Percentiles rank a stretch among this genome's conserved stretches.
phyloP scores from a whole-genome alignment of 2,797 vertebrate genomes.

The Myotis findleyi region DNA sequence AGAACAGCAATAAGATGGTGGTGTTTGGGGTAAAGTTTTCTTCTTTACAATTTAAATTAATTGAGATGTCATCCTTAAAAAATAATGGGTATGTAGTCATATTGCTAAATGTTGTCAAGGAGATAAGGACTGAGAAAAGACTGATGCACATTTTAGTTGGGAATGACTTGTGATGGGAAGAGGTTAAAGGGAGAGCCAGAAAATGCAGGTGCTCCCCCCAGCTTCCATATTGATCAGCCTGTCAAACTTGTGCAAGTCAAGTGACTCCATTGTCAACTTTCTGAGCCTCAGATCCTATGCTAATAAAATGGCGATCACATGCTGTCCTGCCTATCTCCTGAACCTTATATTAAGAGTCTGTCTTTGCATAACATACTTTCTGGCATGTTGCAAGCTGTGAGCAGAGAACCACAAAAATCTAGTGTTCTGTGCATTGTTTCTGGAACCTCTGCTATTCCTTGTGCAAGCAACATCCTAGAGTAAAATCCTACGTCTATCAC shows the following conservation, averaged over 20 bases:
- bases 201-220: not conserved
- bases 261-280: not conserved
- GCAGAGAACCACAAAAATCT: not conserved
- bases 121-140: not conserved
- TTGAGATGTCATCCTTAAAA: constrained; percentile 16
- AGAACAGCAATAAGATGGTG: not conserved
- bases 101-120: not conserved
- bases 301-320: not conserved
- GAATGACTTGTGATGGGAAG: not conserved
- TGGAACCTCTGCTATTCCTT: not conserved
- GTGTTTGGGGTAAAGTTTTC: not conserved
- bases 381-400: not conserved
- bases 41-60: not conserved
- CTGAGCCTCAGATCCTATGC: not conserved
- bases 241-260: not conserved
- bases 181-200: not conserved
- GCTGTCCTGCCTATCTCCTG: not conserved
- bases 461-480: too few relatives aligned
- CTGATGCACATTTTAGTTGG: not conserved
- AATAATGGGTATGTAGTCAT: not conserved
- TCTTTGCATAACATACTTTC: not conserved
- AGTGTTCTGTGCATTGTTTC: not conserved
- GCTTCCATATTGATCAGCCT: not conserved
- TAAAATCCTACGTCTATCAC: not conserved
- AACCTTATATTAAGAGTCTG: not conserved